Base-by-base conservation (phyloP, 2,888 invertebrate species). In the Pristionchus fissidentatus region DNA sequence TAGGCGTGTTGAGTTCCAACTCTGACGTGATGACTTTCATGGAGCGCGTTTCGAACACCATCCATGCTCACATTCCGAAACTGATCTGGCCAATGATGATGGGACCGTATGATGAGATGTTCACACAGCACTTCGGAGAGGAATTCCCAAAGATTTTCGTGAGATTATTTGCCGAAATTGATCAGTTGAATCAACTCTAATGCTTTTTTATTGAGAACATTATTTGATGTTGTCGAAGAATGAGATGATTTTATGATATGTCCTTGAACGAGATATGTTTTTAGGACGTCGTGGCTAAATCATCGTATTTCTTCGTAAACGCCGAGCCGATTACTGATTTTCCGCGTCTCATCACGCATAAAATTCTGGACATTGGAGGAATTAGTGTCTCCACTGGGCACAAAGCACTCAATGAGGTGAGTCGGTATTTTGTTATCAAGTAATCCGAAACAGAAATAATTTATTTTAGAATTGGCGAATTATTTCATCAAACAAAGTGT, bases 331-430 rank as follows among this genome's bases (percentile, higher is more conserved):
- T 79, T 4, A 79, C 41, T 38, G 79, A 79, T 8, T 81, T 81
- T 57, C 81, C 81, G 41, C 29, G 55, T 19, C 52, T 43, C 2
- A 83, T 60, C 10, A 35, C n/a, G 3, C 83, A 83, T 55, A 62
- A 73, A 29, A 70, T 73, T 22, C n/a, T 83, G n/a, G 83, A 83
- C 10, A 83, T 73, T 2, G 83, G 83, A 32, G 83, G 83, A 7
- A 70, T 83, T 22, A 52, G 60, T 26, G 70, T 73, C 1, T 35
- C 70, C 3, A 43, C 46, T 4, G 62, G 62, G 19, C 29, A 81
- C n/a, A n/a, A 7, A 19, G 0, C 22, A 1, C 46, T 81, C 3
- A 81, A 81, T 35, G n/a, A 60, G 81, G 81, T 62, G 8, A n/a
- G 60, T 49, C 49, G 19, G 13, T 13, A 49, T 19, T 19, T 13